These are phyloP conservation scores for Tachystola acroxantha DNA, from an alignment of 2,888 invertebrate genomes.

Conservation along the genomic window DNA sequence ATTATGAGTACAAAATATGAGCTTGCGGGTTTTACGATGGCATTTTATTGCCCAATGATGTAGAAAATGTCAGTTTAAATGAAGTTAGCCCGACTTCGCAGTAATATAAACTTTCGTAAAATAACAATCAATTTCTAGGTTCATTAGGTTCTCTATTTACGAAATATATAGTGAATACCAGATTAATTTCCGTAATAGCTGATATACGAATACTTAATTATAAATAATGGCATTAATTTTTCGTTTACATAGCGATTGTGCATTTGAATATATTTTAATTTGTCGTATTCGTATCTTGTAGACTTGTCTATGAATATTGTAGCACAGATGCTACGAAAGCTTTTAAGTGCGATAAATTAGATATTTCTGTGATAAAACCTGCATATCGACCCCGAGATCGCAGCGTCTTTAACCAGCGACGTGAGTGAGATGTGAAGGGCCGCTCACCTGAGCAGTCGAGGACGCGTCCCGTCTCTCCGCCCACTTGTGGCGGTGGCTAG, in stretches of 20 bases:
- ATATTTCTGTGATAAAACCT: constrained; percentile 14
- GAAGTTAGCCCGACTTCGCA: too few species aligned
- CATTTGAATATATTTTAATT: too few species aligned
- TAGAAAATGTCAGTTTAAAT: neutral
- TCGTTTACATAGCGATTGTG: too few species aligned
- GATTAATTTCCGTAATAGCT: too few species aligned
- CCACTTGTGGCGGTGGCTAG: constrained; percentile 67
- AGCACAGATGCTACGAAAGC: constrained; percentile 16
- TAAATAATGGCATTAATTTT: too few species aligned
- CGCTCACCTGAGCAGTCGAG: constrained; percentile 70
- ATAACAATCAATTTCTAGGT: too few species aligned
- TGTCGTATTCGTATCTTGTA: too few species aligned
- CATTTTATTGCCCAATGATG: neutral
- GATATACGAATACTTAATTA: too few species aligned
- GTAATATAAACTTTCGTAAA: too few species aligned
- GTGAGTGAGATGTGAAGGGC: constrained; percentile 53
- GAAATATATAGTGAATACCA: too few species aligned
- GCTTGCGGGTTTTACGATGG: neutral
- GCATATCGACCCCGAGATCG: constrained; percentile 66
- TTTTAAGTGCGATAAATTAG: constrained; percentile 1
- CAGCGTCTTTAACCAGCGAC: constrained; percentile 51
- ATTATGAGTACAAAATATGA: neutral
- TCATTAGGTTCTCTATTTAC: too few species aligned
- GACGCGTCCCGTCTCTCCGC: constrained; percentile 59
- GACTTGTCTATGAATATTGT: constrained; percentile 27